These are phyloP conservation scores for Ptyas mucosa DNA, from an alignment of 2,113 vertebrate species.

Conservation along the genomic window DNA sequence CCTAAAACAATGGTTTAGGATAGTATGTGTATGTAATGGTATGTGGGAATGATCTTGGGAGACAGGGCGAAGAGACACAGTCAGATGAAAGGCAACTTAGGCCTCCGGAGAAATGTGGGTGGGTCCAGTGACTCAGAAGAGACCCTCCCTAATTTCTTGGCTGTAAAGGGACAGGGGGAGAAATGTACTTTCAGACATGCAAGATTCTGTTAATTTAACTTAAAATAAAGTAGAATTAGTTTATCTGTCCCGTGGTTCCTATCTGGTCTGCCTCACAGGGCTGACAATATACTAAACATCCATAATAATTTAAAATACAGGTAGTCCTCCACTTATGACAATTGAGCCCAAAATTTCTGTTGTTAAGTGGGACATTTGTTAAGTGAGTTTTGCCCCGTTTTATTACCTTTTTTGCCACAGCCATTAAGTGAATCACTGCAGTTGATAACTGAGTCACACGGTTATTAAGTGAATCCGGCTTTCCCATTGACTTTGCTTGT, in stretches of 20 bases:
- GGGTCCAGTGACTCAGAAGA: background rate
- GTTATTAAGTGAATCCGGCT: background rate
- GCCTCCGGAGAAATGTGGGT: background rate
- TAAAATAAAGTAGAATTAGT: background rate
- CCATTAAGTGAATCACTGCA: background rate
- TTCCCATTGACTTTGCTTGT: background rate
- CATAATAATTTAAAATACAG: background rate
- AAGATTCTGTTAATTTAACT: background rate
- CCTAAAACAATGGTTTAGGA: background rate
- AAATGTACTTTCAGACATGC: background rate
- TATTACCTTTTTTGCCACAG: background rate
- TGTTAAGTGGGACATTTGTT: background rate
- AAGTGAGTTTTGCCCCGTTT: background rate
- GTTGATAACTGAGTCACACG: background rate
- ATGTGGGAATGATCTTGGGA: background rate
- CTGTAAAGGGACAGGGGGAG: background rate
- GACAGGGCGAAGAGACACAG: background rate
- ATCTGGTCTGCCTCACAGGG: background rate
- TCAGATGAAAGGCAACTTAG: background rate
- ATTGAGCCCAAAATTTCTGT: background rate
- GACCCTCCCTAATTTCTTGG: background rate
- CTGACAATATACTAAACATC: too few relatives aligned
- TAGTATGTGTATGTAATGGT: background rate
- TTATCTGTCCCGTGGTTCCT: background rate
- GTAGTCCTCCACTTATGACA: background rate